phyloP scores from a whole-genome alignment of 2,797 vertebrate species.

The Sebastes melanostomus region DNA sequence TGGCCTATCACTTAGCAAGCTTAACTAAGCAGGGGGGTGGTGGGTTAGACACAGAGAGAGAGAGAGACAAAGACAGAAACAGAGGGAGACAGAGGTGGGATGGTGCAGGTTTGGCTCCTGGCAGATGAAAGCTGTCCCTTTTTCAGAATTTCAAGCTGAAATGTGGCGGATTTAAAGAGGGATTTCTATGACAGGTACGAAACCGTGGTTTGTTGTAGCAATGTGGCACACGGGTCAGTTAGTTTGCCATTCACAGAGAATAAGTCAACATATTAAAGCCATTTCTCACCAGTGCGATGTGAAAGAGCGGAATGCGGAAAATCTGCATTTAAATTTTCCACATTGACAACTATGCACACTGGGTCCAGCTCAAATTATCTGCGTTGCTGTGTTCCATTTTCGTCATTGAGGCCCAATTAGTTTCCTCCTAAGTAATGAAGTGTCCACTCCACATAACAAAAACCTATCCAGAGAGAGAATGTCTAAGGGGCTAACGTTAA shows the following conservation, averaged over 20 bases:
- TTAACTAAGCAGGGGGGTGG: constrained; percentile 68
- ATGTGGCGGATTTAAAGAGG: constrained; percentile 31
- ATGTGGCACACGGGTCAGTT: constrained; percentile 34
- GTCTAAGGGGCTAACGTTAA: background rate
- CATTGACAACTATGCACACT: too few species aligned
- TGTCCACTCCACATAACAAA: too few species aligned
- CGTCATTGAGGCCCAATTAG: background rate
- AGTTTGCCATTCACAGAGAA: constrained; percentile 24
- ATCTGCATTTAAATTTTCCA: background rate
- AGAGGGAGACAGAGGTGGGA: constrained; percentile 59
- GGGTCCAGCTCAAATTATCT: too few species aligned
- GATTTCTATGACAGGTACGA: constrained; percentile 23
- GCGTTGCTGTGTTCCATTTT: background rate
- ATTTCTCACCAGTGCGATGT: background rate
- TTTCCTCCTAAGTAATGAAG: too few species aligned
- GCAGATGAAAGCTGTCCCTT: constrained; percentile 69
- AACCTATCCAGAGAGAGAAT: background rate
- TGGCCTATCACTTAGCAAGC: constrained; percentile 81
- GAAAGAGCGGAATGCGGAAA: background rate
- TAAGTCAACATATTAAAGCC: constrained; percentile 7
- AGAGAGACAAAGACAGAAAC: constrained; percentile 57
- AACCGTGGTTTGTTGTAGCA: constrained; percentile 8
- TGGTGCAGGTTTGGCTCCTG: constrained; percentile 45
- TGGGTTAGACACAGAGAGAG: constrained; percentile 46
- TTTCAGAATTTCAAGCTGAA: constrained; percentile 47